Evolutionary conservation across 2,888 invertebrate genomes (phyloP), one percentile per base, ranked within the genome.

Genomic region (Chironomus tentans): DNA sequence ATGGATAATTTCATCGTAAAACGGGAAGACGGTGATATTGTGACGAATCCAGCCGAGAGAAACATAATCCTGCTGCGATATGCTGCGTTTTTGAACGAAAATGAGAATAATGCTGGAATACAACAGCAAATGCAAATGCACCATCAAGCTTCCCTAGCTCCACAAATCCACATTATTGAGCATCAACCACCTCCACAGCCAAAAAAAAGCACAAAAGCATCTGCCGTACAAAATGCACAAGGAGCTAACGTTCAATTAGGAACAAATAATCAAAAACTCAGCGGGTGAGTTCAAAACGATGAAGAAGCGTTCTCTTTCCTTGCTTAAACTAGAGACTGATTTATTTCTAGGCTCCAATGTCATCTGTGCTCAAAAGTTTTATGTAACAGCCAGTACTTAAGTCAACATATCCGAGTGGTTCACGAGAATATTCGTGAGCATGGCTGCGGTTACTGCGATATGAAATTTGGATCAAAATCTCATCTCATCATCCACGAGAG

Each of bases 331-430:
- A 15, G n/a, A 28, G 6, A 50, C n/a, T 62, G 2, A 0, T 62
- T 12, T 62, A 28, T 46, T 74, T 74, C 6, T 21, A 74, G 74
- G 2, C 48, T 74, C 5, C 68, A 74, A 74, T 74, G 74, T 46
- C 74, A 74, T 28, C 48, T 74, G 12, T 74, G 74, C 62, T 48
- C 47, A 13, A 74, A 74, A 47, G 68, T 74, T 22, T 38, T 74
- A n/a, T 74, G 74, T 47, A 74, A 74, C 48, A 65, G 68, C 13
- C 74, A 74, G 74, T 74, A 74, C 74, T 74, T 74, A 74, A 48
- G 22, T 15, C 74, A 74, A 18, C 74, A 74, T 74, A 74, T 74
- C 47, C 46, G 74, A 68, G 74, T 74, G 12, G 74, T 74, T 12
- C 74, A 74, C 15, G 74, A 74, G 48, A 74, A 74, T 18, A 74